Base-by-base conservation (phyloP, 1,140 invertebrate genomes). In the Linepithema humile region DNA sequence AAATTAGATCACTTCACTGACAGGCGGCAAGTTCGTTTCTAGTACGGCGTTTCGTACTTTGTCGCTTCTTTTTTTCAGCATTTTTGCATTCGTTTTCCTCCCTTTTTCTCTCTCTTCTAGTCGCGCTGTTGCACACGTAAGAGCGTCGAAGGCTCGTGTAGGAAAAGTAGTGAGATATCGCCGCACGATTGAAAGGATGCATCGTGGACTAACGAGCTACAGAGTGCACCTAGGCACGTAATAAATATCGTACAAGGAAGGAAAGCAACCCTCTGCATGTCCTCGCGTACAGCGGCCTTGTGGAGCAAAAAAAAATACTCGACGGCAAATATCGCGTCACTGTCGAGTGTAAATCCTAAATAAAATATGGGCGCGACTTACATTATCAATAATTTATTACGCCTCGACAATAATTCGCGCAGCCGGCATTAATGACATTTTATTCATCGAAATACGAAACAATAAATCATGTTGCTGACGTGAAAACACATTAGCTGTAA, bases 131-230 rank as follows among this genome's bases (percentile, higher is more conserved):
- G 70, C 57, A 65, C 35, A 43, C 59, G 83, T 32, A 26, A 82
- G 23, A 77, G 69, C 73, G 20, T 40, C 48, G 50, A 60, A 43
- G 67, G 23, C 26, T 84, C 74, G 26, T 17, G 75, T 48, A 43
- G 73, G 40, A 60, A 50, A 60, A 60, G 67, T 43, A 9, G 12
- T 15, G 40, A 15, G n/a, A 29, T 26, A 48, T 59, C 29, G 65
- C 38, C 17, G 59, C 59, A 3, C 70, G 29, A n/a, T 38, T 87
- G 82, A 87, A 87, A 88, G 59, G 57, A 29, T 59, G 85, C 85
- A 87, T 87, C 73, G 73, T 17, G 17, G 23, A 59, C 70, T 87
- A 88, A 87, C 86, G 86, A 84, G 82, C 65, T 60, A 78, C 85
- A 88, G 86, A 88, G 85, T 86, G 73, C 65, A 85, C 12, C 38